Conservation (phyloP, 2,797 vertebrate species). For the Podargus strigoides region DNA sequence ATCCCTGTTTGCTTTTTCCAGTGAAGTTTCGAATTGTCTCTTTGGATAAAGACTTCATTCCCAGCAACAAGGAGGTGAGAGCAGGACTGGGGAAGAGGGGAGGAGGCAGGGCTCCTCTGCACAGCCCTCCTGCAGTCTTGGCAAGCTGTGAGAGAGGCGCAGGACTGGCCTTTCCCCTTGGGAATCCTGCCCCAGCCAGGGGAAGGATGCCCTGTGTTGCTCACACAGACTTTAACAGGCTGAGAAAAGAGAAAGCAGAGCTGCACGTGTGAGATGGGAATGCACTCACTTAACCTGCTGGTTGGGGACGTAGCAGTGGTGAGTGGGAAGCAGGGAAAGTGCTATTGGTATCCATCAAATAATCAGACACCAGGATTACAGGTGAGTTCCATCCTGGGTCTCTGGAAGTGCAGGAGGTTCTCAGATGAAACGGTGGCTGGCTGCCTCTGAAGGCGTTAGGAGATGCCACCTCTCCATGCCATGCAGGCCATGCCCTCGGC, state of each 20-base stretch:
- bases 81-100: neutral
- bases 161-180: neutral
- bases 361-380: neutral
- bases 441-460: neutral
- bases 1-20: neutral
- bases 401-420: neutral
- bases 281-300: no score
- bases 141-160: neutral
- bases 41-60: conserved; percentile 18
- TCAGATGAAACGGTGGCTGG: neutral
- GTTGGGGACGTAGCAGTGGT: rapidly evolving
- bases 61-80: conserved; percentile 42
- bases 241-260: neutral
- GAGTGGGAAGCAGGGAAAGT: neutral
- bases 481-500: rapidly evolving
- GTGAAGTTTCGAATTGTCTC: conserved; percentile 46
- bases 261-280: neutral
- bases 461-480: neutral
- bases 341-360: neutral
- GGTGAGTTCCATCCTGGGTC: neutral
- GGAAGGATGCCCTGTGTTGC: neutral
- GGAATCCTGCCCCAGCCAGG: neutral
- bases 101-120: neutral
- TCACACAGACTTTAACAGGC: neutral
- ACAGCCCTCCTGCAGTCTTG: neutral